Evolutionary conservation across 2,113 vertebrate genomes (phyloP), one percentile per base, ranked within the genome.

Genomic region (Myotis lucifugus): DNA sequence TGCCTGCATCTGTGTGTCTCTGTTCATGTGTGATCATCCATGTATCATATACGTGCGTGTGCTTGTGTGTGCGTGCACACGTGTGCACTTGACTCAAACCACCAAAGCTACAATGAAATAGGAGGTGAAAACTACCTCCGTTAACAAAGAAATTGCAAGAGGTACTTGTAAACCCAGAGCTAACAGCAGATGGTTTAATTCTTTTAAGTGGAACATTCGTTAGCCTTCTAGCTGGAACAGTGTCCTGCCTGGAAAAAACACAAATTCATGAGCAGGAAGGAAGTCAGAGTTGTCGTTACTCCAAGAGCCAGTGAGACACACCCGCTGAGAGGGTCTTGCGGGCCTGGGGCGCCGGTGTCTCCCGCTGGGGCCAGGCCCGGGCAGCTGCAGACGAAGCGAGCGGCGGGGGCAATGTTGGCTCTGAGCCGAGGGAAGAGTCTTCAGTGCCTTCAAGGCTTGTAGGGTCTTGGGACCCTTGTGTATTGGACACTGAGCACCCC

Each of bases 131-230:
- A 94, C 56, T 76, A 92, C 59, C 69, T 64, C 64, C 2, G 7
- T 86, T 72, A 89, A 93, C 73, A 74, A 84, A 67, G 40, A 67
- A 84, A 40, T 96, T 90, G 61, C 42, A 61, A 88, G n/a, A 66
- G 72, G 59, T 59, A 50, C 76, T 93, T 86, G 37, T 79, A 88
- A 95, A 91, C 91, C 79, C 48, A 7, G 6, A 83, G 40, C 83
- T 77, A 72, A 77, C 29, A 72, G 69, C 70, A 76, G 59, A 6
- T 15, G 66, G 78, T 79, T 94, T 86, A 54, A 66, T 83, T 87
- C 32, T 77, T 90, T 88, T 90, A 70, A 76, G 32, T 11, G 94
- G 77, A 90, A 73, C 48, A 82, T 85, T 85, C 56, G 66, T 87
- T 70, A 85, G 77, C n/a, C 59, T 94, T 94, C 94, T 82, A 46